Evolutionary conservation across 2,888 invertebrate species (phyloP), one percentile per base, ranked within the genome.

Genomic region (Eupithecia vulgata): DNA sequence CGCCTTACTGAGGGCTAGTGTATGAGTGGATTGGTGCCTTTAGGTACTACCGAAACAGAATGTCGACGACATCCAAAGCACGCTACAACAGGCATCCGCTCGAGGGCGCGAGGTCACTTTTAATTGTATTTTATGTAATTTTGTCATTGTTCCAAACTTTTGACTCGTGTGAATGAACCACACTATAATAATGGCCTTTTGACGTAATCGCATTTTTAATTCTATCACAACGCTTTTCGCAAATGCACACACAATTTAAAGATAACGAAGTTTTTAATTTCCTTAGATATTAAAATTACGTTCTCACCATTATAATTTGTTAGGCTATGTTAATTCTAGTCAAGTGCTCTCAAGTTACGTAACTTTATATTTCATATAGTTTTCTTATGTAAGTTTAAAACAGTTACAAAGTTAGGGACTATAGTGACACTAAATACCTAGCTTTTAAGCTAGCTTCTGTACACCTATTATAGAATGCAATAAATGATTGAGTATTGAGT

Each of bases 71-170:
- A 87, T 84, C 81, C 85, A 80, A 82, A 83, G 82, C 84, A 78
- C 81, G 74, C 74, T 78, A 84, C 84, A 83, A 17, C 65, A 65
- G 25, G 13, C 87, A 90, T 92, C 91, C 91, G 90, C 84, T 81
- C 81, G 82, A 78, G 87, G 84, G 83, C 86, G 85, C 85, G 93
- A 93, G 92, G 93, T 90, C 91, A 88, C 78, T 85, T 91, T 86
- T 90, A 90, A 91, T 91, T 91, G 88, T 89, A 85, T 87, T 90
- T 93, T 93, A 93, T 89, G 89, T 93, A 93, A 93, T 90, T 25
- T 25, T 85, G 80, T 80, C 87, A 89, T 91, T 89, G 88, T 92
- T 91, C 87, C 84, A 84, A 83, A 84, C 87, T 80, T 79, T 77
- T 65, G 81, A 82, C 84, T 83, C 88, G 88, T 93, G 93, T 88